Conservation (phyloP, 1,140 invertebrate species). For the Zaprionus ghesquierei region DNA sequence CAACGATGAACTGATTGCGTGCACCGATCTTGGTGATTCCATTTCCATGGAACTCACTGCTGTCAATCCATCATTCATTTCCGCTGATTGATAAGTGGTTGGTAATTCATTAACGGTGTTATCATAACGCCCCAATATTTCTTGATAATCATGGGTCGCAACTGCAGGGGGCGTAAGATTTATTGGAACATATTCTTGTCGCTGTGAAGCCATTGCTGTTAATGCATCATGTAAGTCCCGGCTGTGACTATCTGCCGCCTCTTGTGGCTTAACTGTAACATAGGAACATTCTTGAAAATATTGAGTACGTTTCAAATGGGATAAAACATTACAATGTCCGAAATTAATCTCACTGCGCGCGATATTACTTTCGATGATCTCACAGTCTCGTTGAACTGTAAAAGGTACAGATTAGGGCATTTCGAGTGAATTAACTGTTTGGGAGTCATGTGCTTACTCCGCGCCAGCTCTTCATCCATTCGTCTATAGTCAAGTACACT, state of each 20-base stretch:
- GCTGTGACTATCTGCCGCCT: too few relatives aligned
- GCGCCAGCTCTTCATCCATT: constrained; percentile 7
- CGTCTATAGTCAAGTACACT: not conserved
- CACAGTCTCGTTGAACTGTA: constrained; percentile 15
- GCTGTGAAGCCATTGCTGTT: not conserved
- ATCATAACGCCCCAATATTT: not conserved
- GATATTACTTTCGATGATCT: constrained; percentile 2
- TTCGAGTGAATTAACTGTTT: not conserved
- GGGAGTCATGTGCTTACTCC: too few relatives aligned
- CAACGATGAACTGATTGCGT: not conserved
- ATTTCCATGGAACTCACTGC: not conserved
- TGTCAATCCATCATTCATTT: not conserved
- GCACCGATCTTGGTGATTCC: not conserved
- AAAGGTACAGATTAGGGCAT: not conserved
- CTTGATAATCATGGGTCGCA: not conserved
- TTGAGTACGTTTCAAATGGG: not conserved
- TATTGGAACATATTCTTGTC: not conserved
- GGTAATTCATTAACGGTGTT: not conserved
- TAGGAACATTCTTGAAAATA: not conserved
- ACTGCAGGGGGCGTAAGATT: not conserved
- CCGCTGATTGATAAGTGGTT: not conserved
- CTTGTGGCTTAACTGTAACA: not conserved
- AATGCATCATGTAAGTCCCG: not conserved
- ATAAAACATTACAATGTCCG: not conserved
- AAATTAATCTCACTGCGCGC: not conserved